Evolutionary conservation across 2,888 invertebrate species (phyloP).

Genomic region (Tetropium fuscum): DNA sequence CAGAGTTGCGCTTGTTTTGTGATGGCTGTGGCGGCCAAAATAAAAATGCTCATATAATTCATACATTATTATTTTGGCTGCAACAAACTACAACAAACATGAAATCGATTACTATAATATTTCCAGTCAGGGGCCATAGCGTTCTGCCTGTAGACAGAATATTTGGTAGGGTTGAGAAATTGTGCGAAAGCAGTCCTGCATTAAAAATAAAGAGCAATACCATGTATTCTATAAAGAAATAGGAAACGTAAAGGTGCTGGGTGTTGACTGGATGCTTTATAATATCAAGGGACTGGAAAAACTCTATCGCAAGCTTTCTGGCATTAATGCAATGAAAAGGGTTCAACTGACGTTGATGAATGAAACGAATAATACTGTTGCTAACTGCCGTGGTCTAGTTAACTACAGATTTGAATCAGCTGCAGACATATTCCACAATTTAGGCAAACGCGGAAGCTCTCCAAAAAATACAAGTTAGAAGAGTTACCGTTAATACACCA

Average conservation of each 20-base stretch:
- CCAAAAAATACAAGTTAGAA: neutral
- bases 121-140: conserved; percentile 22
- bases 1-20: neutral
- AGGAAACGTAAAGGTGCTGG: conserved; percentile 1
- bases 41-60: neutral
- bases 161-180: conserved; percentile 26
- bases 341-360: neutral
- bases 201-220: conserved; percentile 22
- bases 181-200: conserved; percentile 6
- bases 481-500: neutral
- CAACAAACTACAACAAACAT: neutral
- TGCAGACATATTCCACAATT: neutral
- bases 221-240: conserved; percentile 14
- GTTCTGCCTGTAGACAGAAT: conserved; percentile 24
- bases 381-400: neutral
- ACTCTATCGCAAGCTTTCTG: neutral
- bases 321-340: conserved; percentile 4
- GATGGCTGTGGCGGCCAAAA: neutral
- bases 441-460: neutral
- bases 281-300: conserved; percentile 13
- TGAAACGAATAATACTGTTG: neutral
- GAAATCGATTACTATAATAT: conserved; percentile 7
- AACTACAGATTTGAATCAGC: conserved; percentile 1
- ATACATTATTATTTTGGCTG: neutral
- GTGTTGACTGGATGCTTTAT: conserved; percentile 8